These are phyloP conservation scores for Oikopleura albicans DNA, from an alignment of 23 tunicate genomes.

Conservation along the genomic window DNA sequence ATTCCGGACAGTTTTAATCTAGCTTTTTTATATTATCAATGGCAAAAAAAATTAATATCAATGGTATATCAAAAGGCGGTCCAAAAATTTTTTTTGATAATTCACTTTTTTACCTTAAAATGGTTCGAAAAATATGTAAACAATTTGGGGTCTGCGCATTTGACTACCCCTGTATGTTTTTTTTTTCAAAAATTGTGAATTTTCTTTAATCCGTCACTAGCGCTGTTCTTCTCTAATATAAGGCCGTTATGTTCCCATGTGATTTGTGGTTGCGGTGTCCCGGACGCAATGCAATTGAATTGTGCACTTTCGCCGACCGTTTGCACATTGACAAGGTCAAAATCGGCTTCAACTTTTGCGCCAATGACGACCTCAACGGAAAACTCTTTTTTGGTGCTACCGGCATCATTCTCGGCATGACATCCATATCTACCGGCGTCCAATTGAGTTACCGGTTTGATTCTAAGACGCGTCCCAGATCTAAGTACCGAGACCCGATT, in stretches of 20 bases:
- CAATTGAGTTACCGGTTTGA: neutral
- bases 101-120: too few species aligned
- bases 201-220: too few species aligned
- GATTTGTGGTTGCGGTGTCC: neutral
- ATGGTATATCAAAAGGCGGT: too few species aligned
- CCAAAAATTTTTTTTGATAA: too few species aligned
- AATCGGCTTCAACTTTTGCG: neutral
- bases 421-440: conserved; percentile 26
- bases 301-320: neutral
- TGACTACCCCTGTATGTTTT: too few species aligned
- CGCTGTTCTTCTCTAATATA: too few species aligned
- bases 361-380: conserved; percentile 14
- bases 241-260: neutral
- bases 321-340: neutral
- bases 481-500: neutral
- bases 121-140: too few species aligned
- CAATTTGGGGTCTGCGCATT: too few species aligned
- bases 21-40: too few species aligned
- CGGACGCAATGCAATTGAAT: neutral
- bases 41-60: too few species aligned
- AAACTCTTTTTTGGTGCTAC: conserved; percentile 19
- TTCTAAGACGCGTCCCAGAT: neutral
- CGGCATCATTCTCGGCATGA: conserved; percentile 22
- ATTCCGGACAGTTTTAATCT: too few species aligned
- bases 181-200: too few species aligned